Evolutionary conservation across 1,140 invertebrate genomes (phyloP), one percentile per base, ranked within the genome.

Genomic region (Drosophila trapezifrons): DNA sequence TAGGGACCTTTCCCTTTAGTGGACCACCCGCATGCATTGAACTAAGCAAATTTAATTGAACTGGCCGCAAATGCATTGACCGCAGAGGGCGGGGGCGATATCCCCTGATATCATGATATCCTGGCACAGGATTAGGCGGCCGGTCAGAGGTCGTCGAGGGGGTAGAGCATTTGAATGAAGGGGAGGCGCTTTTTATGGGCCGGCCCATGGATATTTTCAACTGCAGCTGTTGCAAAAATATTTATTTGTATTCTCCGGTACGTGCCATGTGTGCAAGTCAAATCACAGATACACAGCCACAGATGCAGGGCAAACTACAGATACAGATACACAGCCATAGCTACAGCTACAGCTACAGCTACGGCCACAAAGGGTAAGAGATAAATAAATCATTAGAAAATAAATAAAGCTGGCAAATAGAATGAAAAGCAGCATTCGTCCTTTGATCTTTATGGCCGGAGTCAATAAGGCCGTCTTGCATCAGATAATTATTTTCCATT

Each of bases 211-310:
- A 71, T 78, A 86, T 87, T 86, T 82, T 82, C 83, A 86, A 83
- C 75, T 86, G 83, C 83, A 87, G 83, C 83, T 86, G 83, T 86
- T 86, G 83, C 83, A 73, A 86, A 86, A 78, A 76, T 83, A 83
- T 86, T 86, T 86, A 86, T 86, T 87, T 86, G 84, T 83, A 78
- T 85, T 80, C 73, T 80, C 73, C 69, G 70, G 77, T 85, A 81
- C 78, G 77, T 83, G 80, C 67, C 80, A 84, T 85, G 64, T 82
- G 75, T 78, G 74, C 62, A 87, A 87, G 76, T 86, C 71, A 70
- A 57, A 74, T 76, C 69, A 29, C 38, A 37, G 22, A 70, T 42
- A 56, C 52, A 57, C 12, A 35, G 32, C 32, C 4, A 35, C 20
- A n/a, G 32, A n/a, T 38, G 15, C 37, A 43, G 3, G 17, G 43